Evolutionary conservation across 1,140 invertebrate genomes (phyloP), one percentile per base, ranked within the genome.

Genomic region (Pseudomyrmex sp.): DNA sequence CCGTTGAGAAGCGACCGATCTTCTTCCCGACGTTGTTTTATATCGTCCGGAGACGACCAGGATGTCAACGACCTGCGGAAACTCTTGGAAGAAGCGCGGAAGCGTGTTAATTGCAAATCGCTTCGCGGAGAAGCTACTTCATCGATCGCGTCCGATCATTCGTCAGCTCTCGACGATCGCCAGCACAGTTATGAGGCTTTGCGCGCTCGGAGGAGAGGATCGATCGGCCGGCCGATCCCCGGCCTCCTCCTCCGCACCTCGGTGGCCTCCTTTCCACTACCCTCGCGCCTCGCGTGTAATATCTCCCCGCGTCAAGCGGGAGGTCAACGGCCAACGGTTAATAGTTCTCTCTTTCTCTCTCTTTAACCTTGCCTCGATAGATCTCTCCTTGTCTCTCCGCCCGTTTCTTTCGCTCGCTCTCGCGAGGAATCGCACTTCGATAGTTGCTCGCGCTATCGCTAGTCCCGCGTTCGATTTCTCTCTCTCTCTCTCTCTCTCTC

Each of bases 301-400:
- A 35, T 35, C 5, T 26, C n/a, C 1, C 65, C 54, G 18, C 50
- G n/a, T 35, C 58, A 26, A 52, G 18, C 76, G 61, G 46, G 83
- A 82, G 87, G 88, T 90, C 87, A 90, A 90, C 85, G 89, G 83
- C 87, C 85, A 88, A 83, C 61, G 73, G 46, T 84, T 85, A 83
- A 85, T 69, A 50, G 59, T 65, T 23, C 23, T 5, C 62, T 83
- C 82, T 70, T 87, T 59, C 63, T 84, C 82, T 58, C 26, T 77
- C 85, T 69, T 48, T 18, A 35, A 84, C 68, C 66, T 46, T 18
- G 56, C 44, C 65, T 15, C 15, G 56, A 54, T 58, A 56, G 3
- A 8, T 18, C 80, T 26, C 66, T 58, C 63, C 46, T 26, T 83
- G 26, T 26, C 26, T 26, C 35, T 35, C 35, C 35, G 35, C 5